Evolutionary conservation across 2,113 vertebrate species (phyloP).

Genomic region (Oncorhynchus clarkii): DNA sequence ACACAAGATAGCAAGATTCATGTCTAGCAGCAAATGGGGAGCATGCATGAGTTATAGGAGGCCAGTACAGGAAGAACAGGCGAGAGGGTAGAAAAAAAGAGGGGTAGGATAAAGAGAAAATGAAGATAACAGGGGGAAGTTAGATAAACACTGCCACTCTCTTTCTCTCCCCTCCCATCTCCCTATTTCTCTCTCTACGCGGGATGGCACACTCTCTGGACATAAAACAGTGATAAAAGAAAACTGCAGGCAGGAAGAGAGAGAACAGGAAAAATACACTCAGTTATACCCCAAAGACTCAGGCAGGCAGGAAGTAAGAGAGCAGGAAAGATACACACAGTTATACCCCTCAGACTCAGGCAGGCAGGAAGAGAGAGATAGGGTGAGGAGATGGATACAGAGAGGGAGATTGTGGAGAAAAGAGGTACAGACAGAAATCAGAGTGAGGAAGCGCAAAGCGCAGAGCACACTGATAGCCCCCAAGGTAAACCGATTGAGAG

Average conservation of each 20-base stretch:
- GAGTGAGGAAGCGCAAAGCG: too few species aligned
- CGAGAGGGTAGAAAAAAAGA: too few species aligned
- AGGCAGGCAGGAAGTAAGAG: conserved; percentile 38
- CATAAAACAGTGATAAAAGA: conserved; percentile 72
- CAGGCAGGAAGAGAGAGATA: too few species aligned
- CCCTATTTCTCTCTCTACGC: not conserved
- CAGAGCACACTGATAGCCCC: too few species aligned
- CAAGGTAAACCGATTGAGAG: too few species aligned
- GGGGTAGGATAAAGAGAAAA: conserved; percentile 29
- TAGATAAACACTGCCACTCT: conserved; percentile 43
- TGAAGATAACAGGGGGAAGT: conserved; percentile 27
- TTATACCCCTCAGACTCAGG: conserved; percentile 43
- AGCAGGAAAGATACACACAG: conserved; percentile 70
- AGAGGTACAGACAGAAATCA: too few species aligned
- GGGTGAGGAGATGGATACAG: too few species aligned
- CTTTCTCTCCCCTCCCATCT: not conserved
- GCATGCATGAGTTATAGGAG: not conserved
- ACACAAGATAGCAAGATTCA: conserved; percentile 12
- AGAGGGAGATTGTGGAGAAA: too few species aligned
- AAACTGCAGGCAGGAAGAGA: conserved; percentile 56
- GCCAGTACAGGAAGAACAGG: not conserved
- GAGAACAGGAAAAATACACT: conserved; percentile 69
- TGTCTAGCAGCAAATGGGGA: conserved; percentile 14
- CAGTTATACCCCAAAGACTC: conserved; percentile 48
- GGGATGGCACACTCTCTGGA: conserved; percentile 57